Evolutionary conservation across 1,140 invertebrate genomes (phyloP).

Genomic region (Penaeus chinensis): DNA sequence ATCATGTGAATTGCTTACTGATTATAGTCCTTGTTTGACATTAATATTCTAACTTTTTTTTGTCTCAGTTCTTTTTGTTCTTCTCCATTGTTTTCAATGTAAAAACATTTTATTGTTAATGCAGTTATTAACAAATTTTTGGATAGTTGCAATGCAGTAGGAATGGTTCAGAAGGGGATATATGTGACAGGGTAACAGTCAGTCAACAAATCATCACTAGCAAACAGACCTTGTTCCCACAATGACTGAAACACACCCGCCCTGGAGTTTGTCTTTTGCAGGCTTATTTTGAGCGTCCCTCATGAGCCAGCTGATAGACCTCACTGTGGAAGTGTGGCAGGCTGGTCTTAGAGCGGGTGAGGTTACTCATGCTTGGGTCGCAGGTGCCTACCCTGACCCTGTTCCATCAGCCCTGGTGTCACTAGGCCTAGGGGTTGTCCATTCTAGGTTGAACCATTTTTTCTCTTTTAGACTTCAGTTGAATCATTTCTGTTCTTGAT

Average conservation of each 20-base stretch:
- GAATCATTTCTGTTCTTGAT: not conserved
- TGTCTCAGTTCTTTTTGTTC: too few relatives aligned
- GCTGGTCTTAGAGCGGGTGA: slow-evolving; percentile 29
- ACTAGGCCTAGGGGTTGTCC: too few relatives aligned
- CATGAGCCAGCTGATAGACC: slow-evolving; percentile 27
- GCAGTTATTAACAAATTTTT: too few relatives aligned
- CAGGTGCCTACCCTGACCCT: not conserved
- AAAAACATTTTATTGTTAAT: too few relatives aligned
- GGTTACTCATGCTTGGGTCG: slow-evolving; percentile 21
- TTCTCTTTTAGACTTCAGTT: not conserved
- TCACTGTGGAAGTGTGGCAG: slow-evolving; percentile 32
- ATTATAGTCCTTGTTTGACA: slow-evolving; percentile 15
- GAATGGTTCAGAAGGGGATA: too few relatives aligned
- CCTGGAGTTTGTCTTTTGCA: slow-evolving; percentile 45
- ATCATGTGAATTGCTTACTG: too few relatives aligned
- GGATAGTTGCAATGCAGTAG: too few relatives aligned
- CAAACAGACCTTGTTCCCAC: not conserved
- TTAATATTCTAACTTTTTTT: not conserved
- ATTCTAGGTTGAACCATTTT: too few relatives aligned
- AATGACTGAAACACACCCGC: slow-evolving; percentile 33
- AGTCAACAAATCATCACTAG: too few relatives aligned
- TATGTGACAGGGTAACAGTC: too few relatives aligned
- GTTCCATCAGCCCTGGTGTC: not conserved
- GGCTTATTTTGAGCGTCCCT: slow-evolving; percentile 4
- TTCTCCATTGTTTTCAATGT: too few relatives aligned